Evolutionary conservation across 2,888 invertebrate species (phyloP).

Genomic region (Callyntrura sp.): DNA sequence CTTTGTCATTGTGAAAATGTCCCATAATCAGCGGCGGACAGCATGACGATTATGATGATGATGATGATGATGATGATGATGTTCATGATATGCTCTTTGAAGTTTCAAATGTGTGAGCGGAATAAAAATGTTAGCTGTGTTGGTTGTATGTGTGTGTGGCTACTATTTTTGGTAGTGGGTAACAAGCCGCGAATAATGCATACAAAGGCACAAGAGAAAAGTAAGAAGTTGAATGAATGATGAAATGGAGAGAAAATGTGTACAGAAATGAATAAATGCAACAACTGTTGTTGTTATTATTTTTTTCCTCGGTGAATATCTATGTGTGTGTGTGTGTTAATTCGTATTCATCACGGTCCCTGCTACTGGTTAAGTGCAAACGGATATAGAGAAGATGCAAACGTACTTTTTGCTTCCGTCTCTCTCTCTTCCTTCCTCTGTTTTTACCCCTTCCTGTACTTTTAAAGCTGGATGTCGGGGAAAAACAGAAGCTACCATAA

Average conservation of each 20-base stretch:
- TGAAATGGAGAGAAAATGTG: not conserved
- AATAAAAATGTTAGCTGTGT: not conserved
- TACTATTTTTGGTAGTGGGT: slow-evolving; percentile 1
- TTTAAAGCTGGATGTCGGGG: not conserved
- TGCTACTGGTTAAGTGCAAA: not conserved
- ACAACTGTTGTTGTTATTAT: slow-evolving; percentile 46
- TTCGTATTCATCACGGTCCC: slow-evolving; percentile 19
- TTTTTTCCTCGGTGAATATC: slow-evolving; percentile 9
- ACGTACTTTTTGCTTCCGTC: slow-evolving; percentile 39
- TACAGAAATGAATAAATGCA: slow-evolving; percentile 39
- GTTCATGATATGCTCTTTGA: not conserved
- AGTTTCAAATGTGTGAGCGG: not conserved
- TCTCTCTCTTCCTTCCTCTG: slow-evolving; percentile 47
- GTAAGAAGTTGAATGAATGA: not conserved
- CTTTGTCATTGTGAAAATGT: slow-evolving; percentile 18
- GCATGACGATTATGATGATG: not conserved
- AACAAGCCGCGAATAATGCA: slow-evolving; percentile 70
- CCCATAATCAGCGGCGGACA: slow-evolving; percentile 10
- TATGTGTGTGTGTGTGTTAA: not conserved
- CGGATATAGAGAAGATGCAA: slow-evolving; percentile 49
- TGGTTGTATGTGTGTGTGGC: not conserved
- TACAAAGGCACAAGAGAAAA: not conserved
- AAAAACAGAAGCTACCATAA: no score
- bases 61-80: not conserved
- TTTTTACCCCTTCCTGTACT: not conserved